These are phyloP conservation scores for Chrysaora quinquecirrha DNA, from an alignment of 30 jellyfish, hydroid and myxozoan species.

Conservation along the genomic window DNA sequence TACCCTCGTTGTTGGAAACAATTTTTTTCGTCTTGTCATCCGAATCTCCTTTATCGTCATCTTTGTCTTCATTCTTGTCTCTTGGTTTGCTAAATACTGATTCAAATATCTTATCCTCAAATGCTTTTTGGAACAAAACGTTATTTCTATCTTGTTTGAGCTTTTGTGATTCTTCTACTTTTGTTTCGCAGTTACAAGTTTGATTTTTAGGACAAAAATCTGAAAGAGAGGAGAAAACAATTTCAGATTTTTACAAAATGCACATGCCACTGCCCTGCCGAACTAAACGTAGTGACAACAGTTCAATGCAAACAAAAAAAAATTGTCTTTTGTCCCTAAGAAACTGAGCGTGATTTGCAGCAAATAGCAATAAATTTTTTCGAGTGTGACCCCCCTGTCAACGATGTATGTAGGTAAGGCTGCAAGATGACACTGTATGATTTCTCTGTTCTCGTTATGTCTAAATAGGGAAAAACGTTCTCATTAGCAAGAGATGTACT, in stretches of 20 bases:
- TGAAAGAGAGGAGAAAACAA: too few species aligned
- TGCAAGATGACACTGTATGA: conserved; percentile 72
- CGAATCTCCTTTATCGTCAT: neutral
- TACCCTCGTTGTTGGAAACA: neutral
- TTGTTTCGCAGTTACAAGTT: conserved; percentile 42
- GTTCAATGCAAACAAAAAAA: too few species aligned
- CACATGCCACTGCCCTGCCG: too few species aligned
- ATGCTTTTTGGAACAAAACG: conserved; percentile 60
- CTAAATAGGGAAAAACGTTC: conserved; percentile 4
- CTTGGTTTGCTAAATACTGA: conserved; percentile 45
- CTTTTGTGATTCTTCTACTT: conserved; percentile 66
- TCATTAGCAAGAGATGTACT: too few species aligned
- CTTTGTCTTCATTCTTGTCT: conserved; percentile 27
- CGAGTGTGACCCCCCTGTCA: conserved; percentile 75
- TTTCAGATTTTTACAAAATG: too few species aligned
- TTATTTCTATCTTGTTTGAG: conserved; percentile 60
- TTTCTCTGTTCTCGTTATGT: conserved; percentile 54
- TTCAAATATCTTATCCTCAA: conserved; percentile 63
- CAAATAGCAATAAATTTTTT: too few species aligned
- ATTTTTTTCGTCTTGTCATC: neutral
- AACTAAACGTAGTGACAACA: too few species aligned
- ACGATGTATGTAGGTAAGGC: conserved; percentile 57
- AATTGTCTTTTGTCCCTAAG: too few species aligned
- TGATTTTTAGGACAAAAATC: conserved; percentile 48
- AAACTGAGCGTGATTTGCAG: too few species aligned